Conservation (phyloP, 2,888 invertebrate genomes). For the Branchipolynoe longqiensis region DNA sequence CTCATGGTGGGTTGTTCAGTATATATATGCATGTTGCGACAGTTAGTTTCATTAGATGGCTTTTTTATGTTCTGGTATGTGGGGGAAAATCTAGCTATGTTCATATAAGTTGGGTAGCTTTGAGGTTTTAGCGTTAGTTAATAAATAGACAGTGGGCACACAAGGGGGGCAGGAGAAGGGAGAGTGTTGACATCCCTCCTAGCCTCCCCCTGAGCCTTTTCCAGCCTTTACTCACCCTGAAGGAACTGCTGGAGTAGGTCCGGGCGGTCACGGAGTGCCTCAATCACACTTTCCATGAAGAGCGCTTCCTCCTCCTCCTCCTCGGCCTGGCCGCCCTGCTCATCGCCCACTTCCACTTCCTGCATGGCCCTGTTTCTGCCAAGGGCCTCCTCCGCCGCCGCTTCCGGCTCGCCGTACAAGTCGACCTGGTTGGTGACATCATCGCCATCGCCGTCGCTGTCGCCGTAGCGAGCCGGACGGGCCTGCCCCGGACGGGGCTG, state of each 20-base stretch:
- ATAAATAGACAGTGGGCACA: too few species aligned
- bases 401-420: not conserved
- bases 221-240: constrained; percentile 21
- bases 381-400: not conserved
- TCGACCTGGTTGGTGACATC: not conserved
- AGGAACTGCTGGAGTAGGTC: constrained; percentile 44
- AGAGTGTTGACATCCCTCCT: not conserved
- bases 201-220: not conserved
- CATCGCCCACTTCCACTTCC: too few species aligned
- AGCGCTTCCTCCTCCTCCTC: constrained; percentile 40
- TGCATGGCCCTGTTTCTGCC: not conserved
- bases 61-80: too few species aligned
- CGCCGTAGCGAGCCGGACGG: constrained; percentile 3
- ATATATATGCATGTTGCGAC: too few species aligned
- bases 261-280: constrained; percentile 31
- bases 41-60: too few species aligned
- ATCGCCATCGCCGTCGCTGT: not conserved
- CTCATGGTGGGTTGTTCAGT: too few species aligned
- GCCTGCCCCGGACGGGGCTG: too few species aligned
- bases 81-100: too few species aligned
- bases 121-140: too few species aligned
- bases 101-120: too few species aligned
- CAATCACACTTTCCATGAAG: constrained; percentile 49
- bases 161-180: not conserved
- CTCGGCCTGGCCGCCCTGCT: too few species aligned